Conservation (phyloP, 2,888 invertebrate genomes). For the Erebia epiphron region DNA sequence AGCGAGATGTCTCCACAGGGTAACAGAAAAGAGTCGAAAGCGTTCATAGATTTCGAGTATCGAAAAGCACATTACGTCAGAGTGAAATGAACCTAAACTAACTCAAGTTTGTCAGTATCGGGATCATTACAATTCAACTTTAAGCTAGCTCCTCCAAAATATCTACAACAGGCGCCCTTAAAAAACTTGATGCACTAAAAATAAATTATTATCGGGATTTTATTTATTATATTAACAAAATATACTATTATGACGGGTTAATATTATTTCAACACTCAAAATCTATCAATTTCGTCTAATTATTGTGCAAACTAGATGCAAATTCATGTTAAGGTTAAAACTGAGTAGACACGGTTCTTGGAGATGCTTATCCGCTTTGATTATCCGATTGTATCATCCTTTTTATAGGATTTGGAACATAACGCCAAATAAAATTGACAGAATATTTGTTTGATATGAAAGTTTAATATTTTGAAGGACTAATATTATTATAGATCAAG, state of each 20-base stretch:
- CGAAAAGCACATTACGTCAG: neutral
- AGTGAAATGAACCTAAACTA: too few relatives aligned
- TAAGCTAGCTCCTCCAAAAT: too few relatives aligned
- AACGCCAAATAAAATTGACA: slow-evolving; percentile 46
- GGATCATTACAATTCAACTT: too few relatives aligned
- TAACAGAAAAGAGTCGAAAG: slow-evolving; percentile 34
- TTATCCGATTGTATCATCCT: slow-evolving; percentile 52
- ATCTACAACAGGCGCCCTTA: too few relatives aligned
- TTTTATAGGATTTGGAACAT: slow-evolving; percentile 53
- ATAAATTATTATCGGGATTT: too few relatives aligned
- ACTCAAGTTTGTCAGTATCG: too few relatives aligned
- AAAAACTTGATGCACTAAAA: too few relatives aligned
- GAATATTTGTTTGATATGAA: slow-evolving; percentile 31
- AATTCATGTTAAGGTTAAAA: slow-evolving; percentile 27
- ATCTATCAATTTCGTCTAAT: neutral
- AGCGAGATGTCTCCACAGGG: slow-evolving; percentile 52
- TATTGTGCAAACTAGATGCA: neutral
- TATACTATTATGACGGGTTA: too few relatives aligned
- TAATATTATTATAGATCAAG: too few relatives aligned
- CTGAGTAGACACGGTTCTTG: slow-evolving; percentile 54
- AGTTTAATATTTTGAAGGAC: too few relatives aligned
- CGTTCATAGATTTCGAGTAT: neutral
- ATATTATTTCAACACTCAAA: neutral
- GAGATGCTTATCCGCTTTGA: slow-evolving; percentile 59
- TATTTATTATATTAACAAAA: too few relatives aligned